Evolutionary conservation across 1,140 invertebrate species (phyloP).

Genomic region (Conus ventricosus): DNA sequence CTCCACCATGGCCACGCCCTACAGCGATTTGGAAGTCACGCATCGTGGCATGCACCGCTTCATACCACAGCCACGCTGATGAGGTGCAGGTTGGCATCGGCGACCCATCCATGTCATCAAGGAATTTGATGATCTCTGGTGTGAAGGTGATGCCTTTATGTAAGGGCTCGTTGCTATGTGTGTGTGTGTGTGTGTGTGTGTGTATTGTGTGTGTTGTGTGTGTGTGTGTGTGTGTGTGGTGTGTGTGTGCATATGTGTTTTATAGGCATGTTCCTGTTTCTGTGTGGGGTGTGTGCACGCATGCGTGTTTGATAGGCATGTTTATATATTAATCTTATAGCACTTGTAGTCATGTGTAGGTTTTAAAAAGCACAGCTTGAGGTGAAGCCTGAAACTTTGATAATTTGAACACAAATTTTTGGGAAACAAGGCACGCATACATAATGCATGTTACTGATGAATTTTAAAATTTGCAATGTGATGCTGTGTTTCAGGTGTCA

Average conservation of each 20-base stretch:
- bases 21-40: constrained; percentile 77
- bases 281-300: neutral
- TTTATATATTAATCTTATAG: too few species aligned
- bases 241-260: neutral
- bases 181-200: neutral
- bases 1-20: constrained; percentile 47
- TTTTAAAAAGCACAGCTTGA: too few species aligned
- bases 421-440: too few species aligned
- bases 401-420: too few species aligned
- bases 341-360: too few species aligned
- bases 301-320: neutral
- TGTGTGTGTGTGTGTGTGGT: neutral
- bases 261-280: neutral
- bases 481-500: constrained; percentile 83
- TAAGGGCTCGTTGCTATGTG: neutral
- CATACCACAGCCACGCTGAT: constrained; percentile 92
- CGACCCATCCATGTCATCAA: constrained; percentile 97
- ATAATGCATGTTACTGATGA: too few species aligned
- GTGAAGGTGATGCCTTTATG: constrained; percentile 82
- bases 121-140: constrained; percentile 97
- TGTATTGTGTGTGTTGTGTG: too few species aligned
- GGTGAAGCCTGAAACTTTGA: neutral
- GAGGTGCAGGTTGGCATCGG: constrained; percentile 98
- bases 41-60: constrained; percentile 97
- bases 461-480: neutral